Evolutionary conservation across 2,113 vertebrate genomes (phyloP).

Genomic region (Carassius carassius): DNA sequence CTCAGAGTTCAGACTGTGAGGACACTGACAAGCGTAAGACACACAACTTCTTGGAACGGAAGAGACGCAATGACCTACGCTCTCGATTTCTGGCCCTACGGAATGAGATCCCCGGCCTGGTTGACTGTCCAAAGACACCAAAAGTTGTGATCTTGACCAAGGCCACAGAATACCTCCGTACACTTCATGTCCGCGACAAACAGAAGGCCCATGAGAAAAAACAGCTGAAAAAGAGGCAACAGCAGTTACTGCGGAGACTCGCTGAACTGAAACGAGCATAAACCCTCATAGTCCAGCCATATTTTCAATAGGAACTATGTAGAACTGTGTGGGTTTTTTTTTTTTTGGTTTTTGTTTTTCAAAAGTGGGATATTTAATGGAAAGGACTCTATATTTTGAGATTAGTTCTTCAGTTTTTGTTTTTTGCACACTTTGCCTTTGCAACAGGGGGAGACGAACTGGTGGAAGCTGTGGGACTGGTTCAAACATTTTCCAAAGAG

Average conservation of each 20-base stretch:
- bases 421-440: slow-evolving; percentile 76
- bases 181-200: slow-evolving; percentile 81
- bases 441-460: slow-evolving; percentile 61
- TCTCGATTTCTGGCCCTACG: slow-evolving; percentile 89
- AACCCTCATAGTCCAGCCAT: slow-evolving; percentile 38
- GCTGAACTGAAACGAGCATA: slow-evolving; percentile 85
- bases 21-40: slow-evolving; percentile 93
- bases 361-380: slow-evolving; percentile 40
- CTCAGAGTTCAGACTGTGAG: slow-evolving; percentile 87
- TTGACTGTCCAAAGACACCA: slow-evolving; percentile 88
- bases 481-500: slow-evolving; percentile 51
- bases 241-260: slow-evolving; percentile 85
- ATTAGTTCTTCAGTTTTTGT: slow-evolving; percentile 55
- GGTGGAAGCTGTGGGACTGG: slow-evolving; percentile 44
- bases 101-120: slow-evolving; percentile 89
- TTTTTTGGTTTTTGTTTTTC: not conserved
- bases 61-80: slow-evolving; percentile 91
- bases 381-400: slow-evolving; percentile 56
- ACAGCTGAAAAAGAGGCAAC: slow-evolving; percentile 82
- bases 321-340: not conserved
- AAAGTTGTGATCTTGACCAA: slow-evolving; percentile 95
- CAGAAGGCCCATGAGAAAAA: slow-evolving; percentile 85
- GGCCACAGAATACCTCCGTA: slow-evolving; percentile 88
- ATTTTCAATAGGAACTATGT: slow-evolving; percentile 19
- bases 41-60: slow-evolving; percentile 93